phyloP scores from a whole-genome alignment of 2,888 invertebrate species.

The Eupeodes latifasciatus region DNA sequence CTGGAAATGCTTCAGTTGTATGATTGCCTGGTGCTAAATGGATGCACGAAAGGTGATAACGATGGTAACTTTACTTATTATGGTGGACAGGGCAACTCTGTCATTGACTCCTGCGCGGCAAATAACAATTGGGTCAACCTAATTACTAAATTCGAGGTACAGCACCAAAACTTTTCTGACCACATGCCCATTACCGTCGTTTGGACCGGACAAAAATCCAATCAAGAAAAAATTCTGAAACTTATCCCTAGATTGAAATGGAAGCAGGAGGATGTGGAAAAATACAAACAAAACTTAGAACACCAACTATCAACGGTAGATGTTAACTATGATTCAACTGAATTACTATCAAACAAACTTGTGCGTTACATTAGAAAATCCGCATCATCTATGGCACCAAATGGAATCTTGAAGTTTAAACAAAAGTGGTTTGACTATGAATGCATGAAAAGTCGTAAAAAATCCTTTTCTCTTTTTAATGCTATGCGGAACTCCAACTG shows the following conservation, averaged over 20 bases:
- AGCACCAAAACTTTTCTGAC: background rate
- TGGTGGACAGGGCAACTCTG: no score
- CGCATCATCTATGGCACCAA: background rate
- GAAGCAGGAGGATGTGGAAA: background rate
- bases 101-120: background rate
- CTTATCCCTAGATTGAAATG: slow-evolving; percentile 5
- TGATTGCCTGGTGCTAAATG: background rate
- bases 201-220: background rate
- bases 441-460: slow-evolving; percentile 4
- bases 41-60: no score
- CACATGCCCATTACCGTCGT: slow-evolving; percentile 3
- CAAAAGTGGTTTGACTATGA: background rate
- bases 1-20: background rate
- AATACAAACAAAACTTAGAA: no score
- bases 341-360: no score
- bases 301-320: no score
- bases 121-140: background rate
- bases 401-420: background rate
- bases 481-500: no score
- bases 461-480: background rate
- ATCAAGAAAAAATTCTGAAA: slow-evolving; percentile 2
- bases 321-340: no score
- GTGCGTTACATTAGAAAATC: background rate
- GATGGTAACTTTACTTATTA: no score
- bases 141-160: no score